Conservation (phyloP, 2,888 invertebrate species). For the Itoplectis maculator region DNA sequence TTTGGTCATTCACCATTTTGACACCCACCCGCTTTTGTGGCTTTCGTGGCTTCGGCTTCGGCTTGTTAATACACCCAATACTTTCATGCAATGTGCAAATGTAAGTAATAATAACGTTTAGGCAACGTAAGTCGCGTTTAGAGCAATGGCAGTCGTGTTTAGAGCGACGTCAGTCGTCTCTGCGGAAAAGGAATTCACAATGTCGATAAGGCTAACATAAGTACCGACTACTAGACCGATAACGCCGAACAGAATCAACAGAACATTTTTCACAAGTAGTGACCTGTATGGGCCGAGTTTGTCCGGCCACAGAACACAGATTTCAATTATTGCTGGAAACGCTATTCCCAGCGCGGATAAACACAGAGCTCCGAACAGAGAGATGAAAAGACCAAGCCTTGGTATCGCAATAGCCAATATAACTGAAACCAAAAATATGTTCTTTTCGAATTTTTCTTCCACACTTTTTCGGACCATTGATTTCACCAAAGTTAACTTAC, state of each 20-base stretch:
- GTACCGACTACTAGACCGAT: slow-evolving; percentile 87
- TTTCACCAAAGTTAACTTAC: slow-evolving; percentile 85
- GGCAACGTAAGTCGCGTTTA: slow-evolving; percentile 8
- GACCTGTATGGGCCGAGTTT: slow-evolving; percentile 85
- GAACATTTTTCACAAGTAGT: slow-evolving; percentile 85
- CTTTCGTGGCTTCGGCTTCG: neutral
- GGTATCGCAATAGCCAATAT: slow-evolving; percentile 90
- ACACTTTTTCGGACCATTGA: neutral
- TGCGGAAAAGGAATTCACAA: slow-evolving; percentile 83
- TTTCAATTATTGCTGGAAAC: slow-evolving; percentile 91
- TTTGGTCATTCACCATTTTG: too few relatives aligned
- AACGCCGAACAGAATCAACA: slow-evolving; percentile 86
- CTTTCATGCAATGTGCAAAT: neutral
- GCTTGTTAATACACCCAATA: neutral
- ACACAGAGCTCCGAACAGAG: slow-evolving; percentile 91
- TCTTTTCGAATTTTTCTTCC: too few relatives aligned
- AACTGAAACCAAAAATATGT: slow-evolving; percentile 86
- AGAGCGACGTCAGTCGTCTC: slow-evolving; percentile 3
- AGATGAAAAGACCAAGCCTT: slow-evolving; percentile 90
- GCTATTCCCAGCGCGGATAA: slow-evolving; percentile 90
- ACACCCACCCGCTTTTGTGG: too few relatives aligned
- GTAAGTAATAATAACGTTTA: slow-evolving; percentile 25
- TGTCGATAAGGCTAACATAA: slow-evolving; percentile 86
- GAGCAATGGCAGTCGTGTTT: slow-evolving; percentile 26
- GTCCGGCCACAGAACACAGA: slow-evolving; percentile 90